Evolutionary conservation across 2,888 invertebrate genomes (phyloP), one percentile per base, ranked within the genome.

Genomic region (Cataglyphis cursor): DNA sequence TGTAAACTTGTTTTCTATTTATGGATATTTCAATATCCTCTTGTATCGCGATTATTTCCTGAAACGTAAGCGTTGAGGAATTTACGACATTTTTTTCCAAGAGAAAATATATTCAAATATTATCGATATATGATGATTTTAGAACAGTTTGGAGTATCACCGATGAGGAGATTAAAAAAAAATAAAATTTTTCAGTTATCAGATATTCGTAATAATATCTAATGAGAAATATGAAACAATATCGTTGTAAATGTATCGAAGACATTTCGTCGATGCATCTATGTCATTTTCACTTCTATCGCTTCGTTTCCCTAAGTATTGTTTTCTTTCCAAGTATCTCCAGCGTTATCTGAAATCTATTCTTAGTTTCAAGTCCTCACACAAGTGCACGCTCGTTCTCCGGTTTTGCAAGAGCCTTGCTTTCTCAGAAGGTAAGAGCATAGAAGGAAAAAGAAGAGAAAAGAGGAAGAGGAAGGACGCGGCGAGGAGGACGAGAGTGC

Each of bases 401-500:
- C 38, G 35, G 10, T 28, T 8, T 31, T 48, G 59, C 48, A 51
- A 82, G 28, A 59, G 51, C 31, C 9, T 48, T 0, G 57, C 57
- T n/a, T 57, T 76, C 41, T 76, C 35, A 28, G 59, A 59, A 80
- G 41, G 31, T 54, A 24, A 48, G 61, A 72, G 41, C 35, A 24
- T 48, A 66, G 41, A 38, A 65, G 54, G 44, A 44, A 64, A 57
- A 72, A 38, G 59, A 38, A 18, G 24, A 68, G 48, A 64, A 6
- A 6, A 35, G 35, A 64, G 61, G 44, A 57, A 64, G 65, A 54
- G 72, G 24, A 66, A 64, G 72, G 76, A 82, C 62, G 57, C 28
- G 70, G 66, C 73, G 51, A 64, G 65, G 62, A 31, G 59, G 82
- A 86, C 84, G 75, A 83, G 86, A 83, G 86, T 76, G 90, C 89